These are phyloP conservation scores for Zaprionus nigranus DNA, from an alignment of 1,140 invertebrate genomes.

Conservation along the genomic window DNA sequence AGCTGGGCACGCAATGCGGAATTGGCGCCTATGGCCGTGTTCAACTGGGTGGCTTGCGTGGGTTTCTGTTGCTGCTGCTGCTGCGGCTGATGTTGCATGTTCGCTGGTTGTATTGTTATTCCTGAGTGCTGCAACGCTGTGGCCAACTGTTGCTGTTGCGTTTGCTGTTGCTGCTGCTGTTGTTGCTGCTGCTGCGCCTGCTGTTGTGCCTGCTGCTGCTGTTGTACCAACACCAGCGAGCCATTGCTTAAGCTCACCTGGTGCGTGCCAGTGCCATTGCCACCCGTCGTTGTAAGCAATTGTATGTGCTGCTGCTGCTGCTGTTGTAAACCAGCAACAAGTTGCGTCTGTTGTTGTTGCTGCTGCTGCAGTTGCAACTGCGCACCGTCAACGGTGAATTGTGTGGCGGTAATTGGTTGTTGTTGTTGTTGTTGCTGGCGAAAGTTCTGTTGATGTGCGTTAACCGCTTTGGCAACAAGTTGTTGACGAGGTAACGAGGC, in stretches of 20 bases:
- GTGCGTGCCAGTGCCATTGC: slow-evolving; percentile 57
- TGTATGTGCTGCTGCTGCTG: slow-evolving; percentile 72
- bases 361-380: slow-evolving; percentile 59
- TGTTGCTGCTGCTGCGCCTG: slow-evolving; percentile 52
- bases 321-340: slow-evolving; percentile 43
- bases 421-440: slow-evolving; percentile 62
- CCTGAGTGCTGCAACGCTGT: slow-evolving; percentile 73
- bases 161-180: slow-evolving; percentile 52
- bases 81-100: slow-evolving; percentile 33
- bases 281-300: slow-evolving; percentile 49
- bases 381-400: slow-evolving; percentile 31
- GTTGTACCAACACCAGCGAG: slow-evolving; percentile 86
- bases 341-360: slow-evolving; percentile 52
- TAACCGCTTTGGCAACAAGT: slow-evolving; percentile 69
- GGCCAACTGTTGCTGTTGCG: slow-evolving; percentile 66
- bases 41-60: slow-evolving; percentile 45
- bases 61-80: slow-evolving; percentile 31
- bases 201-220: slow-evolving; percentile 84
- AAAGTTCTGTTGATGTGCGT: slow-evolving; percentile 63
- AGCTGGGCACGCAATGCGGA: slow-evolving; percentile 83
- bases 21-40: slow-evolving; percentile 66
- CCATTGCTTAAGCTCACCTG: slow-evolving; percentile 85
- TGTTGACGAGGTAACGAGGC: slow-evolving; percentile 85
- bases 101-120: slow-evolving; percentile 80
- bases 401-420: slow-evolving; percentile 23